Conservation (phyloP, 2,888 invertebrate genomes). For the Anthrax anthrax region DNA sequence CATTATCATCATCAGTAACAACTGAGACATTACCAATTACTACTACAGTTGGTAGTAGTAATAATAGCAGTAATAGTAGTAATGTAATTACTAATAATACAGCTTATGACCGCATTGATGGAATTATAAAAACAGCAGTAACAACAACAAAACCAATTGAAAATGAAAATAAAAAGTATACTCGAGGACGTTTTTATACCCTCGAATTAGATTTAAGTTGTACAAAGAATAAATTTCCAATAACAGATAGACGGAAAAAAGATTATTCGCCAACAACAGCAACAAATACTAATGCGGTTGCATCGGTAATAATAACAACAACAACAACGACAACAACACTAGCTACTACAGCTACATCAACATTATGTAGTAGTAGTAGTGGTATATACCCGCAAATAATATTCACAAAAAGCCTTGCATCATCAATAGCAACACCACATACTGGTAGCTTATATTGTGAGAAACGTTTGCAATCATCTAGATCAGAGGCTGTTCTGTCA, state of each 20-base stretch:
- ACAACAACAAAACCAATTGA: constrained; percentile 13
- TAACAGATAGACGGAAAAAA: constrained; percentile 29
- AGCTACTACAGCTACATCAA: constrained; percentile 1
- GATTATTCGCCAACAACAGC: constrained; percentile 11
- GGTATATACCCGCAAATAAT: constrained; percentile 11
- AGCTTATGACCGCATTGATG: constrained; percentile 7
- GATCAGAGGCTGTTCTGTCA: constrained; percentile 26
- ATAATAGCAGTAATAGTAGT: constrained; percentile 5
- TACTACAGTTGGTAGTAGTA: constrained; percentile 8
- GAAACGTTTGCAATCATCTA: constrained; percentile 31
- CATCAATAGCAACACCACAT: constrained; percentile 27
- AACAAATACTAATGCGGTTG: not conserved
- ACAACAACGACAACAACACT: constrained; percentile 8
- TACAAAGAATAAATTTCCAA: constrained; percentile 45
- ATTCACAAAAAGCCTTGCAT: constrained; percentile 27
- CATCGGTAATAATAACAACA: not conserved
- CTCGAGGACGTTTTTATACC: constrained; percentile 31
- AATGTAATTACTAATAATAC: not conserved
- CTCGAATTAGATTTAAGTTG: constrained; percentile 39
- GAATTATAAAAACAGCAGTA: not conserved
- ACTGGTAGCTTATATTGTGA: constrained; percentile 32
- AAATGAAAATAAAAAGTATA: constrained; percentile 27
- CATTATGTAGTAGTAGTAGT: not conserved
- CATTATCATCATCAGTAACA: constrained; percentile 5
- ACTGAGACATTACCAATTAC: constrained; percentile 8